Evolutionary conservation across 2,113 vertebrate species (phyloP).

Genomic region (Thymallus thymallus): DNA sequence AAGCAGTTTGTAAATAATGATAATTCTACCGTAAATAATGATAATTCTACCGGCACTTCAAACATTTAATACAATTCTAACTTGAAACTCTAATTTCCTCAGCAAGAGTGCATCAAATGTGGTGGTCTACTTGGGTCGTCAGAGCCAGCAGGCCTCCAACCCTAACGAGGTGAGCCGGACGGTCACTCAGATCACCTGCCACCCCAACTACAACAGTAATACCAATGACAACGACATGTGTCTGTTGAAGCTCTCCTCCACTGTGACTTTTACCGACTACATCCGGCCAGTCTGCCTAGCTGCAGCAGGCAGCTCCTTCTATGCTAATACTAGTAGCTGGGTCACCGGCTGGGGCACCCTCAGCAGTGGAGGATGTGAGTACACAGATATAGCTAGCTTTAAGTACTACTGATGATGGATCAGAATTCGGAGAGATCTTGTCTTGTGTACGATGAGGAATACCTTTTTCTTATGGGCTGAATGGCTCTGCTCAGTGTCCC

Average conservation of each 20-base stretch:
- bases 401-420: not conserved
- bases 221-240: constrained; percentile 71
- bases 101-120: not conserved
- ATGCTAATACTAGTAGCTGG: constrained; percentile 30
- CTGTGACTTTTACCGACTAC: constrained; percentile 30
- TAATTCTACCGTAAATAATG: too few species aligned
- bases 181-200: constrained; percentile 2
- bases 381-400: not conserved
- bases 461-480: too few species aligned
- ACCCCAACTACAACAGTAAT: constrained; percentile 34
- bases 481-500: not conserved
- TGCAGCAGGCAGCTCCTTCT: constrained; percentile 32
- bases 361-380: constrained; percentile 49
- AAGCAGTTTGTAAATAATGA: too few species aligned
- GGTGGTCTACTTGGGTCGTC: constrained; percentile 28
- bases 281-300: constrained; percentile 76
- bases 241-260: constrained; percentile 61
- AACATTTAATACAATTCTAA: not conserved
- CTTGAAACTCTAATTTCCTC: not conserved
- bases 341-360: constrained; percentile 71
- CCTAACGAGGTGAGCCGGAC: not conserved
- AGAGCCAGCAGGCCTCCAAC: not conserved
- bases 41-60: too few species aligned
- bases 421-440: not conserved
- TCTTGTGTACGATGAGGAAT: too few species aligned